These are phyloP conservation scores for Cinclus cinclus DNA, from an alignment of 2,113 vertebrate species.

Conservation along the genomic window DNA sequence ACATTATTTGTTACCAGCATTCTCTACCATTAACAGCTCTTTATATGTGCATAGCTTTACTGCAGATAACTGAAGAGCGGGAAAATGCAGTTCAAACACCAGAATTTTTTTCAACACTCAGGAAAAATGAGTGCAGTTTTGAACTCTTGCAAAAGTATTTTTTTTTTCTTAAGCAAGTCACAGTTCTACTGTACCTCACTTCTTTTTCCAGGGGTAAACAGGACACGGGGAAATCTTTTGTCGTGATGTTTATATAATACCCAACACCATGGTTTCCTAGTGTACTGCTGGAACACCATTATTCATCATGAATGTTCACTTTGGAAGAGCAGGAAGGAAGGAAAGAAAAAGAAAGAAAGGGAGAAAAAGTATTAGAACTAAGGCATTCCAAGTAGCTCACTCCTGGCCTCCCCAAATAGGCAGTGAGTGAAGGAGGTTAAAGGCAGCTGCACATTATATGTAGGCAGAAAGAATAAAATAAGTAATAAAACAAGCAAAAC, in stretches of 20 bases:
- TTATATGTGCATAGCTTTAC: neutral
- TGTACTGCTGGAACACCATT: neutral
- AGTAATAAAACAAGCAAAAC: neutral
- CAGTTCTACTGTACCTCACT: neutral
- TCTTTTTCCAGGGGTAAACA: neutral
- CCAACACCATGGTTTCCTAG: neutral
- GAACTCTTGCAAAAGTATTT: neutral
- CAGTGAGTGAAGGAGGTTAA: neutral
- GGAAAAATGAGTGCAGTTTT: neutral
- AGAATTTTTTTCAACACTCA: neutral
- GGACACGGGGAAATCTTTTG: neutral
- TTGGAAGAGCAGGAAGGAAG: neutral
- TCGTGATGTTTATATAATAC: neutral
- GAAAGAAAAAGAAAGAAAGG: neutral
- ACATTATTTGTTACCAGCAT: neutral
- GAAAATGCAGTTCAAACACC: neutral
- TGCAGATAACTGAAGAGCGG: neutral
- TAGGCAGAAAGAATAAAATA: neutral
- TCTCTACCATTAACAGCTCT: neutral
- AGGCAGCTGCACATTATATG: neutral
- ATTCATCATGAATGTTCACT: neutral
- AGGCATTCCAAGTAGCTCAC: neutral
- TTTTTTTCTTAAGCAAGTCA: neutral
- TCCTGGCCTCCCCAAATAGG: neutral
- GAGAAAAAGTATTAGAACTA: neutral